phyloP scores from a whole-genome alignment of 2,797 vertebrate genomes.

The Rhinichthys osculus region DNA sequence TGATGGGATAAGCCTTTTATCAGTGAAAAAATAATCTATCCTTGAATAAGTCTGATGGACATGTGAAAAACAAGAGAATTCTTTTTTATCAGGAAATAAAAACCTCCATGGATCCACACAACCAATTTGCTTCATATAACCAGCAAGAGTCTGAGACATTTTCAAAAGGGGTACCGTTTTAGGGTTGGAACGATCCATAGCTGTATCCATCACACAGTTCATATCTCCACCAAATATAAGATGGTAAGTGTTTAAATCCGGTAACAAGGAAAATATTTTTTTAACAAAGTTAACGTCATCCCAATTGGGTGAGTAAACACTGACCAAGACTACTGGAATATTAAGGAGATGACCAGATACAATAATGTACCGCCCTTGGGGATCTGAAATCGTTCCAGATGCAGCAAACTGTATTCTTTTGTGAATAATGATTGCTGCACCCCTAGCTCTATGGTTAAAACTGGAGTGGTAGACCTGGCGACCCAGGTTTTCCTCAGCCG shows the following conservation, averaged over 20 bases:
- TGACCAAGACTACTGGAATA: background rate
- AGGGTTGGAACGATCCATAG: constrained; percentile 20
- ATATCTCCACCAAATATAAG: background rate
- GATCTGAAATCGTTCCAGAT: background rate
- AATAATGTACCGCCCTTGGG: too few species aligned
- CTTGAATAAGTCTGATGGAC: constrained; percentile 23
- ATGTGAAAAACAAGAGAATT: constrained; percentile 1
- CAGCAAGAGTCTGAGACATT: constrained; percentile 5
- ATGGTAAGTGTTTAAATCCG: background rate
- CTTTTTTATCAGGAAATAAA: constrained; percentile 20
- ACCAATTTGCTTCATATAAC: background rate
- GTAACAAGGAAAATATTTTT: background rate
- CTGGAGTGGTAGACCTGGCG: background rate
- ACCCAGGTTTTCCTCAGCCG: background rate
- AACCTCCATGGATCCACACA: constrained; percentile 23
- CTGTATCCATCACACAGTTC: background rate
- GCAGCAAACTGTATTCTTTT: background rate
- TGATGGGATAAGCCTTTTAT: constrained; percentile 4
- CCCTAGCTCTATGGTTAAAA: background rate
- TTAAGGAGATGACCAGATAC: too few species aligned
- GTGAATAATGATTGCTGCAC: constrained; percentile 6
- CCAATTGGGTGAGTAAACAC: constrained; percentile 33
- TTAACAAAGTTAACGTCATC: constrained; percentile 9
- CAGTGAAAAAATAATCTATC: background rate
- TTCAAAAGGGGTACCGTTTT: constrained; percentile 14